phyloP scores from a whole-genome alignment of 64 coral and sea anemone species.

The Orbicella faveolata region DNA sequence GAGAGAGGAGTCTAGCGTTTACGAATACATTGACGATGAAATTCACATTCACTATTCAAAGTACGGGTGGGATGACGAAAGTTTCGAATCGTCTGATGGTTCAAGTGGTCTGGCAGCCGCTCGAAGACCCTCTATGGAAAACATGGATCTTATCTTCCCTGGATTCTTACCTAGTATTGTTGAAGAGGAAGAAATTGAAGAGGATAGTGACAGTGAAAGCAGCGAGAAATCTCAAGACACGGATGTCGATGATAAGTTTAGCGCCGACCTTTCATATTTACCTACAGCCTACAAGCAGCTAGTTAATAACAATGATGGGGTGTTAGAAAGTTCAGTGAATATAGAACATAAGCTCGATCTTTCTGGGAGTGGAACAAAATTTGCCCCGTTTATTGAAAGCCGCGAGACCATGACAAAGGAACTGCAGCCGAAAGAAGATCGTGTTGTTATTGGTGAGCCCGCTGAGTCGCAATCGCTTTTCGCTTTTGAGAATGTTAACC shows the following conservation, averaged over 20 bases:
- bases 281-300: background rate
- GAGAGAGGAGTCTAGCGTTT: slow-evolving; percentile 28
- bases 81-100: background rate
- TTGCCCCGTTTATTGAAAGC: background rate
- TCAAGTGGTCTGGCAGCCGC: background rate
- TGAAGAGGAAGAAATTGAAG: slow-evolving; percentile 71
- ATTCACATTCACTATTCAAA: slow-evolving; percentile 76
- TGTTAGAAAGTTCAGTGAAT: background rate
- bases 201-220: slow-evolving; percentile 29
- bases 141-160: slow-evolving; percentile 89
- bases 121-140: slow-evolving; percentile 87
- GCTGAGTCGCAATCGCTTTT: background rate
- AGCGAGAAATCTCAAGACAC: slow-evolving; percentile 18
- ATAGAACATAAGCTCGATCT: background rate
- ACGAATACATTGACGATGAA: slow-evolving; percentile 71
- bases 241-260: background rate
- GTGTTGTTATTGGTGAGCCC: background rate
- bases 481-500: background rate
- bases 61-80: slow-evolving; percentile 65
- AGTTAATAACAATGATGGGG: slow-evolving; percentile 7
- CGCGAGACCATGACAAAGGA: background rate
- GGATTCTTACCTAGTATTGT: slow-evolving; percentile 78
- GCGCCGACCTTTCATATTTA: background rate
- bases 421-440: background rate
- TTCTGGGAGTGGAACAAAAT: background rate